These are phyloP conservation scores for Benitochromis conjunctus DNA, from an alignment of 2,113 vertebrate genomes.

Conservation along the genomic window DNA sequence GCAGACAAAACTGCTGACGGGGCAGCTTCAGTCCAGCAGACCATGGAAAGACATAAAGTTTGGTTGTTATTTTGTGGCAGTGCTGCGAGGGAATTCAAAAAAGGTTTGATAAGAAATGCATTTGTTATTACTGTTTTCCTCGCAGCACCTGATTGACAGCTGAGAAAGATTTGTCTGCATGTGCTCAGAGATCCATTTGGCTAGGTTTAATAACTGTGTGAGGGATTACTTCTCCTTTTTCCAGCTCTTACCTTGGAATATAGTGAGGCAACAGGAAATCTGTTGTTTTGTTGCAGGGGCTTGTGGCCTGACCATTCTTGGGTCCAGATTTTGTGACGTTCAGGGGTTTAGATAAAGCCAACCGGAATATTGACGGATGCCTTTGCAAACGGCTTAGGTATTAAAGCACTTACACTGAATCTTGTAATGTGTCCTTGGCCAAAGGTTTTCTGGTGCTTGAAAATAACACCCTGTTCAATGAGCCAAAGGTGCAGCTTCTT, in stretches of 20 bases:
- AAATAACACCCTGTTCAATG: neutral
- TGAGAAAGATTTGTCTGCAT: constrained; percentile 6
- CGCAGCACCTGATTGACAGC: neutral
- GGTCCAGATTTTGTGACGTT: constrained; percentile 26
- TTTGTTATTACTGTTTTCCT: neutral
- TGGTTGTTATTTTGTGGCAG: neutral
- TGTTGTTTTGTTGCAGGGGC: constrained; percentile 9
- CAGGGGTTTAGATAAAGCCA: constrained; percentile 30
- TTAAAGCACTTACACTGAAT: neutral
- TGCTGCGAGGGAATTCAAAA: neutral
- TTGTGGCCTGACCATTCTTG: constrained; percentile 13
- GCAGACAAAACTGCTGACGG: constrained; percentile 21
- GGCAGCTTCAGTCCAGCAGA: neutral
- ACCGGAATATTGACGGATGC: constrained; percentile 30
- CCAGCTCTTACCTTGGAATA: constrained; percentile 33
- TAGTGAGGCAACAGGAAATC: constrained; percentile 8
- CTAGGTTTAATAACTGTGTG: constrained; percentile 9
- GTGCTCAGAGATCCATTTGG: constrained; percentile 13
- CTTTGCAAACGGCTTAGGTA: constrained; percentile 16
- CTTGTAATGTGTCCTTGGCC: neutral
- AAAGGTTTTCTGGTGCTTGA: neutral
- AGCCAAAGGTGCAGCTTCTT: neutral
- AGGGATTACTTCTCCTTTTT: constrained; percentile 29
- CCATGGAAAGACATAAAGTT: neutral
- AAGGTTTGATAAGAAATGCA: neutral